Evolutionary conservation across 2,888 invertebrate genomes (phyloP), one percentile per base, ranked within the genome.

Genomic region (Autographa gamma): DNA sequence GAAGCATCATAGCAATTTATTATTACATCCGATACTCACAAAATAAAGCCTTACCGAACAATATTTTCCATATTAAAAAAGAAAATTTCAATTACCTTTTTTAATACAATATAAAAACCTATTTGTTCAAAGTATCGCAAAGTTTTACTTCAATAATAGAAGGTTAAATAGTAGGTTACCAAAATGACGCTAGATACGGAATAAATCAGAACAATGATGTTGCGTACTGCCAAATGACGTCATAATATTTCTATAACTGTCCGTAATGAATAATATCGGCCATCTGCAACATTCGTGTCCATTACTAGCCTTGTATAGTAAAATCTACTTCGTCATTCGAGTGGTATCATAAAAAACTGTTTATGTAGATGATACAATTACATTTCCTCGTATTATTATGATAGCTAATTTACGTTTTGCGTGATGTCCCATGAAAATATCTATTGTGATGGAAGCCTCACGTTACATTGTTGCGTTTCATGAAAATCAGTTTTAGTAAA

Each of bases 341-440:
- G 72, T 76, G 38, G n/a, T 67, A 69, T 62, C 67, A 79, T 69
- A 63, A 71, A 56, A 74, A 83, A 73, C 64, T 64, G 69, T 74
- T 81, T 75, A 83, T 77, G 77, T 79, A 76, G 71, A 75, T 76
- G 75, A 79, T 73, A 83, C 79, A 80, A 80, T 80, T 79, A 76
- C 71, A 82, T 79, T 80, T 79, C 66, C 76, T 71, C 67, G 66
- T 73, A 77, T 72, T 75, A 81, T 83, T 79, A 74, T 77, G 74
- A 75, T 71, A 78, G 79, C 76, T 85, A 85, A 85, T 85, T 85
- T 84, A 78, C 73, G 79, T 81, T 83, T 85, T 79, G 83, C 85
- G 85, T 85, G 85, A 81, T 82, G 76, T 63, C 71, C 52, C 38
- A 71, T 80, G 76, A 77, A 84, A 77, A 79, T 79, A 71, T 54